Conservation (phyloP, 2,888 invertebrate genomes). For the Serrognathus titanus region DNA sequence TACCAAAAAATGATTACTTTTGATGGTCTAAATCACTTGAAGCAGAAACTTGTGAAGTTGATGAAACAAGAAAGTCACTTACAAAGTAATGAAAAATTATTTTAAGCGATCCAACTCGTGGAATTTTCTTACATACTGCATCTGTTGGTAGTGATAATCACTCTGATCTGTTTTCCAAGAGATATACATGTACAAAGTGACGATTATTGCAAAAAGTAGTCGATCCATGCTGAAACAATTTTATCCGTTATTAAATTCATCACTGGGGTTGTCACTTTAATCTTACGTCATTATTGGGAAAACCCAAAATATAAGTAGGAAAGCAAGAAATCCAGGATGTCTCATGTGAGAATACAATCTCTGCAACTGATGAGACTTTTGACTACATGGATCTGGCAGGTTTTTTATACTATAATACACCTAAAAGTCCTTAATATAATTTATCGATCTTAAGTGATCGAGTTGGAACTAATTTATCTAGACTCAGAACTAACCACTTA, state of each 20-base stretch:
- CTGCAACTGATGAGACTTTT: conserved; percentile 55
- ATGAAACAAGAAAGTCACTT: background rate
- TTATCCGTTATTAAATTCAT: background rate
- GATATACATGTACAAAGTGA: conserved; percentile 58
- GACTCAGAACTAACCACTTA: conserved; percentile 22
- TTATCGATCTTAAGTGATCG: no score
- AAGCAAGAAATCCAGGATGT: conserved; percentile 61
- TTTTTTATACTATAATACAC: conserved; percentile 56
- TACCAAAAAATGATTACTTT: no score
- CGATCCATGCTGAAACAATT: conserved; percentile 52
- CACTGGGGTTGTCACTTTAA: background rate
- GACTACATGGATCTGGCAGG: conserved; percentile 51
- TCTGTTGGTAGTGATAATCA: conserved; percentile 56
- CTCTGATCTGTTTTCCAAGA: conserved; percentile 59
- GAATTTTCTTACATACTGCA: conserved; percentile 51
- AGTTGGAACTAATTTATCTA: background rate
- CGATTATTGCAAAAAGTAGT: conserved; percentile 51
- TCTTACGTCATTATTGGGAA: conserved; percentile 58
- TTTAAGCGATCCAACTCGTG: conserved; percentile 44
- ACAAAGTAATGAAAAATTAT: conserved; percentile 2
- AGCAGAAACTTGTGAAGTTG: no score
- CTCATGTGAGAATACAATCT: conserved; percentile 57
- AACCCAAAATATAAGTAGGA: conserved; percentile 56
- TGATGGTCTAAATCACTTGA: no score
- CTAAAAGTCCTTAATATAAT: conserved; percentile 29